phyloP scores from a whole-genome alignment of 2,797 vertebrate genomes.

The Psittacula derbiana region DNA sequence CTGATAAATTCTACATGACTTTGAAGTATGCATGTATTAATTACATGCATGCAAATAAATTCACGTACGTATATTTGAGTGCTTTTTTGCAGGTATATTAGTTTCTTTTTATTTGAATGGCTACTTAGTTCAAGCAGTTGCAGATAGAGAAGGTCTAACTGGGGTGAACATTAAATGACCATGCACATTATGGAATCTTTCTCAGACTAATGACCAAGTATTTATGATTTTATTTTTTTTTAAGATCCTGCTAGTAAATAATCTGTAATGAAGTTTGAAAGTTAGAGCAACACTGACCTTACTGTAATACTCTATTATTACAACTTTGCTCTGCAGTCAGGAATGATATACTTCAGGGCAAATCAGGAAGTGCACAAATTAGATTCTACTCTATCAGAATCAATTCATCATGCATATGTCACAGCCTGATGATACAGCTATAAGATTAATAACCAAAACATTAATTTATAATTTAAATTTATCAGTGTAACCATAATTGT shows the following conservation, averaged over 20 bases:
- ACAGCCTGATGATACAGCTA: background rate
- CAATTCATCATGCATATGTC: slow-evolving; percentile 12
- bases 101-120: background rate
- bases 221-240: background rate
- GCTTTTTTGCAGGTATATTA: background rate
- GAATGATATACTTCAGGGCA: background rate
- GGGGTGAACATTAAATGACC: background rate
- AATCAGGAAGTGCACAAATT: slow-evolving; percentile 20
- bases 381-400: slow-evolving; percentile 1
- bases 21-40: background rate
- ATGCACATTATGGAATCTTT: background rate
- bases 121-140: background rate
- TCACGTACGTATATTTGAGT: background rate
- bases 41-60: background rate
- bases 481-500: background rate
- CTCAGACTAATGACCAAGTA: background rate
- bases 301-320: background rate
- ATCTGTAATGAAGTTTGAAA: background rate
- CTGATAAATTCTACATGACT: background rate
- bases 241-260: background rate
- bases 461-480: slow-evolving; percentile 19
- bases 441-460: slow-evolving; percentile 20
- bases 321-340: background rate
- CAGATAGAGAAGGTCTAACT: background rate
- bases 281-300: background rate